Evolutionary conservation across 2,113 vertebrate species (phyloP).

Genomic region (Nothocercus nigrocapillus): DNA sequence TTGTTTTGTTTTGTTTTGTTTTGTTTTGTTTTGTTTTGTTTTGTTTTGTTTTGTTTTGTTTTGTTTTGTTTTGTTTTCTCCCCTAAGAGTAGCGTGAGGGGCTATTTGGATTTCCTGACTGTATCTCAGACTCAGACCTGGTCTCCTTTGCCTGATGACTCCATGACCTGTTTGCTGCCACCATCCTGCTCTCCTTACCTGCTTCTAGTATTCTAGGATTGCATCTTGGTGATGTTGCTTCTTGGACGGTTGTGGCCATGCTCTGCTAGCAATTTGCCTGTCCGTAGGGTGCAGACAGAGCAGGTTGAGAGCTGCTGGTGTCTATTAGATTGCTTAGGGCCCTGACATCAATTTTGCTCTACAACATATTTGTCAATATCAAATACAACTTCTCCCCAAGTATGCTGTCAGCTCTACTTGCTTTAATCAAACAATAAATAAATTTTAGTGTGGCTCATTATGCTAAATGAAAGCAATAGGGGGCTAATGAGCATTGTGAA

Average conservation of each 20-base stretch:
- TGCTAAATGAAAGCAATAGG: slow-evolving; percentile 55
- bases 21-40: too few relatives aligned
- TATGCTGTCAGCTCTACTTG: neutral
- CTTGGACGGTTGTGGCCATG: neutral
- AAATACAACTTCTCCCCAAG: neutral
- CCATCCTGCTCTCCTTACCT: neutral
- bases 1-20: too few relatives aligned
- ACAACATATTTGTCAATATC: neutral
- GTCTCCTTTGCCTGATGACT: neutral
- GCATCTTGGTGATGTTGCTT: neutral
- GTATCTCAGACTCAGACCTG: neutral
- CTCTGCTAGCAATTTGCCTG: neutral
- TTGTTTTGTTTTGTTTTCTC: too few relatives aligned
- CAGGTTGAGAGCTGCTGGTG: neutral
- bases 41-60: too few relatives aligned
- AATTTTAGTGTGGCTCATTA: slow-evolving; percentile 39
- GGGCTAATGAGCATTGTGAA: slow-evolving; percentile 54
- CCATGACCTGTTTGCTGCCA: neutral
- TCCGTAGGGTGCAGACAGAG: neutral
- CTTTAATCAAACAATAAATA: slow-evolving; percentile 54
- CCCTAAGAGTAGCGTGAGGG: neutral
- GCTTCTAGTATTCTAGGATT: neutral
- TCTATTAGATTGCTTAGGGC: neutral
- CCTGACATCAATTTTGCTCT: neutral
- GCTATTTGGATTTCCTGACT: neutral